These are phyloP conservation scores for Calameuta idolon DNA, from an alignment of 2,888 invertebrate species.

Conservation along the genomic window DNA sequence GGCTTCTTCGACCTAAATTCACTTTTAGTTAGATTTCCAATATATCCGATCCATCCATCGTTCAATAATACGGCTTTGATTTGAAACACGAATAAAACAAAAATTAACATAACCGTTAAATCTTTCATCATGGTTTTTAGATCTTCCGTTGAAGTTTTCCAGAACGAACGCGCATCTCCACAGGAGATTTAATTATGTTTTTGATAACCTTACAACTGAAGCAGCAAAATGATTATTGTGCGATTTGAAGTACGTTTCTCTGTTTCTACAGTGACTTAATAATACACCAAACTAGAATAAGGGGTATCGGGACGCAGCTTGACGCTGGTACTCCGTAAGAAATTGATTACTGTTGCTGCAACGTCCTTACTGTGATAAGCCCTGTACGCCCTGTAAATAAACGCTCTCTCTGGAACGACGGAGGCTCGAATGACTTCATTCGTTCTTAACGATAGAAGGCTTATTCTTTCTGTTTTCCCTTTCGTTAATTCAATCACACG, in stretches of 20 bases:
- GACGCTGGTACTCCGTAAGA: background rate
- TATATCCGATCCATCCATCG: constrained; percentile 50
- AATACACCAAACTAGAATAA: background rate
- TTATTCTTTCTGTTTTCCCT: background rate
- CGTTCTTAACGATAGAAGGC: background rate
- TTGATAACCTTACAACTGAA: background rate
- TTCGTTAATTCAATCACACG: too few species aligned
- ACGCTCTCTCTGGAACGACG: background rate
- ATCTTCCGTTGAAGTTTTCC: background rate
- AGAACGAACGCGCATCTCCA: background rate
- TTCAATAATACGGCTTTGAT: constrained; percentile 40
- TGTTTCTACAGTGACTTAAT: background rate
- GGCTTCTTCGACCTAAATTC: background rate
- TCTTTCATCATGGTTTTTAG: background rate
- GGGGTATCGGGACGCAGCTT: background rate
- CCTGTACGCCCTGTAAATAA: background rate
- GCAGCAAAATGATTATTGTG: background rate
- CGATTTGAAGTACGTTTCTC: background rate
- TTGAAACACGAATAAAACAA: background rate
- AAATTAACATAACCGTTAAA: background rate
- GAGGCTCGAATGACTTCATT: background rate
- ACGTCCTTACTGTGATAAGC: background rate
- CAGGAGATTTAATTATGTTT: background rate
- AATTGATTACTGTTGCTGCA: background rate
- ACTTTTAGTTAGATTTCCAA: constrained; percentile 16